Conservation (phyloP, 1,140 invertebrate genomes). For the Brachionus angularis region DNA sequence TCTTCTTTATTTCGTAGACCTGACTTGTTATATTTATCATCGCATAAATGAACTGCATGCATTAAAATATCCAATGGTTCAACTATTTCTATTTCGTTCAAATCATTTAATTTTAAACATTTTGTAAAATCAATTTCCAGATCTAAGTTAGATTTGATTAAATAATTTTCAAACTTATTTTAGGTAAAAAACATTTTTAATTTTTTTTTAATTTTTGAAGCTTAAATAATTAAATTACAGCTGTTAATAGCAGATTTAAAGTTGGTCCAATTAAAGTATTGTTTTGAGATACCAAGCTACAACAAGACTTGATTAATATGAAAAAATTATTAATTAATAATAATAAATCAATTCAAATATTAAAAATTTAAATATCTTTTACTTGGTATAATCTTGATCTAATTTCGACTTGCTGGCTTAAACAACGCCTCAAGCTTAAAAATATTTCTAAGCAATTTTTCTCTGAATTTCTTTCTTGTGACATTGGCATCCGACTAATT, state of each 20-base stretch:
- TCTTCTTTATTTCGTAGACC: conserved; percentile 13
- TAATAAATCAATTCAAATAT: not conserved
- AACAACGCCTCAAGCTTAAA: conserved; percentile 33
- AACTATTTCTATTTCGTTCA: not conserved
- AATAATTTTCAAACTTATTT: conserved; percentile 42
- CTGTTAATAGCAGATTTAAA: conserved; percentile 26
- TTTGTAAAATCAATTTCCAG: conserved; percentile 27
- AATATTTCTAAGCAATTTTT: conserved; percentile 44
- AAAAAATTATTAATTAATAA: too few relatives aligned
- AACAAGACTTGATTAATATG: conserved; percentile 25
- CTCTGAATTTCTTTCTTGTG: conserved; percentile 32
- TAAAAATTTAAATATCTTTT: not conserved
- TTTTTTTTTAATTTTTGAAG: not conserved
- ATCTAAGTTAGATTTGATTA: conserved; percentile 28
- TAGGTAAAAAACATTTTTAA: too few relatives aligned
- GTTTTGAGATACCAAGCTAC: conserved; percentile 21
- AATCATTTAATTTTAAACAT: conserved; percentile 26
- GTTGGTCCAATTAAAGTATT: conserved; percentile 35
- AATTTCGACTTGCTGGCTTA: conserved; percentile 29
- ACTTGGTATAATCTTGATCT: conserved; percentile 36
- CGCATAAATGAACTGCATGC: conserved; percentile 34
- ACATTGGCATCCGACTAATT: conserved; percentile 25
- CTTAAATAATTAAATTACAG: not conserved
- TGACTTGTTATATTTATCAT: conserved; percentile 9
- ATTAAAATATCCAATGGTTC: conserved; percentile 23